Conservation (phyloP, 2,888 invertebrate genomes). For the Eumacrocentrus americanus region DNA sequence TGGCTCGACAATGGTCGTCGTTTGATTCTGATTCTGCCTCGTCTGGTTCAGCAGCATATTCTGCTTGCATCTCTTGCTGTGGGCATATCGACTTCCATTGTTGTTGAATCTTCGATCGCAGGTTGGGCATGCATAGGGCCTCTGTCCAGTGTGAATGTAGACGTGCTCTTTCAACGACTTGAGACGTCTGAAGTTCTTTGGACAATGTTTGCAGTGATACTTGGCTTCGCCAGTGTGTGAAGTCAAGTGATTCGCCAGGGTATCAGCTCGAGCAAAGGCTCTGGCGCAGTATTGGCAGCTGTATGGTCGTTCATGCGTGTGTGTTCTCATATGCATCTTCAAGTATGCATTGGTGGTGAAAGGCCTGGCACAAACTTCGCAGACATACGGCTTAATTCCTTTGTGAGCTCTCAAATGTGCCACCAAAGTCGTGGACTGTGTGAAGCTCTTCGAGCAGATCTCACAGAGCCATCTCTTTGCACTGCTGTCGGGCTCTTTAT, state of each 20-base stretch:
- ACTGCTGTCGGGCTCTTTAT: constrained; percentile 52
- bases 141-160: constrained; percentile 58
- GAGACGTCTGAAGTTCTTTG: constrained; percentile 56
- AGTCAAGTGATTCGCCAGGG: constrained; percentile 57
- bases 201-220: constrained; percentile 59
- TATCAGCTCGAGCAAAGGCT: constrained; percentile 58
- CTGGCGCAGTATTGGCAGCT: constrained; percentile 59
- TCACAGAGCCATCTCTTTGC: constrained; percentile 58
- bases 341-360: constrained; percentile 59
- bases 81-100: constrained; percentile 59
- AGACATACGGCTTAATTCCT: constrained; percentile 58
- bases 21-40: constrained; percentile 42
- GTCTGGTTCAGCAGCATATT: constrained; percentile 49
- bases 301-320: constrained; percentile 58
- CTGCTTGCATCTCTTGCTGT: constrained; percentile 59
- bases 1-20: constrained; percentile 32
- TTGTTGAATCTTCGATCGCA: constrained; percentile 59
- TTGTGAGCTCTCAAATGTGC: constrained; percentile 58
- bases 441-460: constrained; percentile 59
- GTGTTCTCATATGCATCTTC: constrained; percentile 60
- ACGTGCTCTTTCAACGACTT: constrained; percentile 59
- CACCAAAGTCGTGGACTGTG: constrained; percentile 58
- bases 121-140: constrained; percentile 59
- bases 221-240: constrained; percentile 60
- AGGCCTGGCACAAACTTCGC: constrained; percentile 58